These are phyloP conservation scores for Sisor rabdophorus DNA, from an alignment of 2,113 vertebrate species.

Conservation along the genomic window DNA sequence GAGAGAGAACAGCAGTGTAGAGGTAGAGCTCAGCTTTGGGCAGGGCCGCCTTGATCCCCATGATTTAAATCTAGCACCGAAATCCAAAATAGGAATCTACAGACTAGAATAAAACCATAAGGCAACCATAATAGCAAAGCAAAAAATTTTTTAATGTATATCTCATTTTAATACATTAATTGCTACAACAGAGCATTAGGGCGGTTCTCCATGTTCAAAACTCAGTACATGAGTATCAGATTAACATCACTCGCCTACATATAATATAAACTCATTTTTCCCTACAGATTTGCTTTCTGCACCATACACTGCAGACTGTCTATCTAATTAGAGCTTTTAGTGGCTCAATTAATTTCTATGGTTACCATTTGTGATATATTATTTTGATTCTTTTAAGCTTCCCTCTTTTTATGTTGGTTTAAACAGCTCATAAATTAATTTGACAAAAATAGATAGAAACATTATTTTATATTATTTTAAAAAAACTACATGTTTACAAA, in stretches of 20 bases:
- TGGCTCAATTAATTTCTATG: too few relatives aligned
- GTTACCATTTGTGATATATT: too few relatives aligned
- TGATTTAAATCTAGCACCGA: conserved; percentile 52
- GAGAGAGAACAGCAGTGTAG: conserved; percentile 77
- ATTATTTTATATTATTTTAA: too few relatives aligned
- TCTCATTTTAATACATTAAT: not conserved
- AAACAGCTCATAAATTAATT: too few relatives aligned
- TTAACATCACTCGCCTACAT: not conserved
- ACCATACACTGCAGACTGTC: too few relatives aligned
- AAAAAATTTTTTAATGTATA: not conserved
- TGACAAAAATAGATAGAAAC: too few relatives aligned
- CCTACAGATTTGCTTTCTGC: too few relatives aligned
- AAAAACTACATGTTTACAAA: too few relatives aligned
- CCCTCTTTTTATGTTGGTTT: too few relatives aligned
- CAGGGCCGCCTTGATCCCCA: conserved; percentile 85
- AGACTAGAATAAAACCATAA: not conserved
- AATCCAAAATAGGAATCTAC: conserved; percentile 42
- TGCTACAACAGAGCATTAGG: not conserved
- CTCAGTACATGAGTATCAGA: not conserved
- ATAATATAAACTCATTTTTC: not conserved
- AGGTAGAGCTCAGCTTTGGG: conserved; percentile 86
- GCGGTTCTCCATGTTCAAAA: not conserved
- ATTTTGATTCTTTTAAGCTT: too few relatives aligned
- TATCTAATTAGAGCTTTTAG: too few relatives aligned
- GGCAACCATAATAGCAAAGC: not conserved